phyloP scores from a whole-genome alignment of 1,140 invertebrate species.

The Thrips palmi region DNA sequence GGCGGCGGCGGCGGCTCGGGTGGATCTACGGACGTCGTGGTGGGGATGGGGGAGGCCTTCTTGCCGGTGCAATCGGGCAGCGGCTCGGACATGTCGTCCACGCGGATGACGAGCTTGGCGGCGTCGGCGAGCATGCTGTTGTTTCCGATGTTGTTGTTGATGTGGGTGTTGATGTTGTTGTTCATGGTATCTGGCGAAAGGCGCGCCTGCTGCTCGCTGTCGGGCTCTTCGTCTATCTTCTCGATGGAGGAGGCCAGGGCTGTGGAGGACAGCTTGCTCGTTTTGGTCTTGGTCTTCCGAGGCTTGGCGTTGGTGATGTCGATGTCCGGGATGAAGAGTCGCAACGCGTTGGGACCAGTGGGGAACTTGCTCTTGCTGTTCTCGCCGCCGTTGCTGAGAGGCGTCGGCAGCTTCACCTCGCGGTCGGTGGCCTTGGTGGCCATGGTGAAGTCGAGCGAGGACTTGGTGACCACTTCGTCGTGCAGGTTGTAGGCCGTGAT shows the following conservation, averaged over 20 bases:
- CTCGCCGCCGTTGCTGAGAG: too few relatives aligned
- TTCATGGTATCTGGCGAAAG: too few relatives aligned
- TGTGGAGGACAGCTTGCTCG: constrained; percentile 26
- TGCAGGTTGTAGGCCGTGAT: constrained; percentile 32
- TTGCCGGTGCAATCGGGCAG: background rate
- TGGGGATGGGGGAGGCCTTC: constrained; percentile 1
- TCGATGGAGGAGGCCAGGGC: too few relatives aligned
- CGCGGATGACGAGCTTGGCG: background rate
- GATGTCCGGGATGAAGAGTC: constrained; percentile 31
- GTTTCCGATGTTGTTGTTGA: background rate
- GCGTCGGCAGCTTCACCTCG: constrained; percentile 14
- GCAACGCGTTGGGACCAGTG: constrained; percentile 29
- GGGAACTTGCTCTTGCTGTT: constrained; percentile 23
- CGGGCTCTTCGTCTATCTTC: too few relatives aligned
- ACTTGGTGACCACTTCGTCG: constrained; percentile 29
- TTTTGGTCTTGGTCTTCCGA: constrained; percentile 26
- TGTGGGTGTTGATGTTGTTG: background rate
- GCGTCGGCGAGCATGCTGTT: background rate
- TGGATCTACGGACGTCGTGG: constrained; percentile 1
- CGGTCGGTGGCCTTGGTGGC: constrained; percentile 23
- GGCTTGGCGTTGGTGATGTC: constrained; percentile 25
- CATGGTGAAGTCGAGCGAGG: constrained; percentile 29
- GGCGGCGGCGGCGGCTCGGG: background rate
- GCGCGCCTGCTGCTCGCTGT: too few relatives aligned
- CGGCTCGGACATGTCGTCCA: background rate